phyloP scores from a whole-genome alignment of 2,113 vertebrate genomes.

The Cervus canadensis region DNA sequence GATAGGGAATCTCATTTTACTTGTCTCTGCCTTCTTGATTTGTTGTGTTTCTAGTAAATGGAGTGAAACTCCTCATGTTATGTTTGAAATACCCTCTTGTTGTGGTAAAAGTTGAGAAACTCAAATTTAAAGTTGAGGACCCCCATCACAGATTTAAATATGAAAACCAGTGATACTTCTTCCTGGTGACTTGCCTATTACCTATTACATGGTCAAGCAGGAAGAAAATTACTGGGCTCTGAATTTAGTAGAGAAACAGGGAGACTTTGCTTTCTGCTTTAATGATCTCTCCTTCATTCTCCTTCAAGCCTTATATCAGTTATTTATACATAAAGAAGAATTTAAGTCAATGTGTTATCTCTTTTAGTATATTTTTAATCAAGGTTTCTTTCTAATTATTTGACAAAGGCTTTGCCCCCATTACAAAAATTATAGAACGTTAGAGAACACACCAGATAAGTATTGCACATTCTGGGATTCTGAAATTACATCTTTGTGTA shows the following conservation, averaged over 20 bases:
- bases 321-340: background rate
- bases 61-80: background rate
- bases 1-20: background rate
- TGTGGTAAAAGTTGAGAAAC: conserved; percentile 5
- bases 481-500: background rate
- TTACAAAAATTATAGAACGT: background rate
- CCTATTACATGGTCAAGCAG: background rate
- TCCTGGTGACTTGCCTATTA: background rate
- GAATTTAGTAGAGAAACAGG: background rate
- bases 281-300: background rate
- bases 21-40: background rate
- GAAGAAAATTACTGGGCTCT: background rate
- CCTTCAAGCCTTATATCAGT: background rate
- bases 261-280: background rate
- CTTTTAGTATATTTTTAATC: background rate
- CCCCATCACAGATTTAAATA: background rate
- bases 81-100: background rate
- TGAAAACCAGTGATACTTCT: background rate
- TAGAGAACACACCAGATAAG: background rate
- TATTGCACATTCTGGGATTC: background rate
- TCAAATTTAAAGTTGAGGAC: background rate
- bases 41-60: background rate
- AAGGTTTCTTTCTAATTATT: background rate
- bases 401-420: background rate
- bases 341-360: background rate